Percentiles rank a stretch among this genome's conserved stretches.
Evolutionary conservation across 2,113 vertebrate species (phyloP).

Genomic region (Microcebus murinus): DNA sequence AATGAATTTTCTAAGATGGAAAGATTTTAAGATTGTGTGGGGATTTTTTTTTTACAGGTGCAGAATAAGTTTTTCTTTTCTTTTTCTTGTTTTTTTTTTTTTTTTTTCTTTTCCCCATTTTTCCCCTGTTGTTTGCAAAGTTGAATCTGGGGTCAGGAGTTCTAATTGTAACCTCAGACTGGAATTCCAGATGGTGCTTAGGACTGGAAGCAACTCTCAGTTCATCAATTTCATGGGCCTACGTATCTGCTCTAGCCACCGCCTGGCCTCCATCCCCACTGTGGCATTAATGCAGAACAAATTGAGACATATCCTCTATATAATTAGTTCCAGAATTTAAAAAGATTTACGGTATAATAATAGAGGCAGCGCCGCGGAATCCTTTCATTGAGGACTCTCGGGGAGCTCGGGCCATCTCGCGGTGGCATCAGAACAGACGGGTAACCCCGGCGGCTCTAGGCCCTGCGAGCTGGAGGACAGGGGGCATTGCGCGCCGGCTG

Average conservation of each 20-base stretch:
- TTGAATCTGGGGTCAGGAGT: slow-evolving; percentile 89
- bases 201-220: slow-evolving; percentile 83
- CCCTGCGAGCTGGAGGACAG: neutral
- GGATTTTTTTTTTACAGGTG: slow-evolving; percentile 79
- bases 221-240: slow-evolving; percentile 88
- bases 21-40: slow-evolving; percentile 45
- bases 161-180: slow-evolving; percentile 88
- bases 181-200: slow-evolving; percentile 91
- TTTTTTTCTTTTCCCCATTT: neutral
- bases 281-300: slow-evolving; percentile 91
- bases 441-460: neutral
- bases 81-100: neutral
- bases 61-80: slow-evolving; percentile 41
- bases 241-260: slow-evolving; percentile 83
- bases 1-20: slow-evolving; percentile 50
- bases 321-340: slow-evolving; percentile 92
- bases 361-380: slow-evolving; percentile 76
- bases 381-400: slow-evolving; percentile 34
- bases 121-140: slow-evolving; percentile 81
- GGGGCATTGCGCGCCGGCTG: neutral
- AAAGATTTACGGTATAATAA: slow-evolving; percentile 88
- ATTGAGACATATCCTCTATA: slow-evolving; percentile 93
- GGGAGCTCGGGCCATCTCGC: slow-evolving; percentile 12
- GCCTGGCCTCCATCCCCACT: slow-evolving; percentile 84
- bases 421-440: slow-evolving; percentile 28